phyloP scores from a whole-genome alignment of 2,113 vertebrate genomes.

The Stercorarius parasiticus region DNA sequence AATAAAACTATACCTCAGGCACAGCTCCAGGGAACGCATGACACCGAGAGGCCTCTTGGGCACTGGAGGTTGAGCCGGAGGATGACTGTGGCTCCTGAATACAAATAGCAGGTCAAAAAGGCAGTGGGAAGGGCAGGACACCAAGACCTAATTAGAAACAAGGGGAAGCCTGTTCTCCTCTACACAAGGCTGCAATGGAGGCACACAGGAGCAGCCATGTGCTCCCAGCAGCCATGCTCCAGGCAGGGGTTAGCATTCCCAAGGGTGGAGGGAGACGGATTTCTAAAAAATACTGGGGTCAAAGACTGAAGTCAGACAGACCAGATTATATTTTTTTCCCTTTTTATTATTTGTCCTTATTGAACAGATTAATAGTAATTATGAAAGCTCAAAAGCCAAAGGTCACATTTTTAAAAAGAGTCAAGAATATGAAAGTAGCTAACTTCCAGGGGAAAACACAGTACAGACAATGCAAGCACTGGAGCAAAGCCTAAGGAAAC shows the following conservation, averaged over 20 bases:
- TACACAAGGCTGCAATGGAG: neutral
- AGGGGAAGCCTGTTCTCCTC: neutral
- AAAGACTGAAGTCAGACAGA: neutral
- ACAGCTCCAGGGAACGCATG: neutral
- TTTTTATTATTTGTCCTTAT: neutral
- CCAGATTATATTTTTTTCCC: neutral
- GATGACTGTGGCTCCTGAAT: neutral
- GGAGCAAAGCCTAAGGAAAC: conserved; percentile 12
- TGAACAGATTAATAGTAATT: neutral
- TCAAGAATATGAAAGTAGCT: neutral
- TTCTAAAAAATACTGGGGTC: neutral
- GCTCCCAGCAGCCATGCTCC: neutral
- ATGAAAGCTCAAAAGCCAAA: neutral
- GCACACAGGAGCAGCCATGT: neutral
- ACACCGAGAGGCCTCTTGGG: neutral
- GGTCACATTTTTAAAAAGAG: neutral
- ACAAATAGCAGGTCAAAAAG: neutral
- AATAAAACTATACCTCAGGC: neutral
- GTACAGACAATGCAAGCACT: neutral
- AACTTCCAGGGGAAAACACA: neutral
- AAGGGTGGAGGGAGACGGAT: neutral
- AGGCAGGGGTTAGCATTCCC: neutral
- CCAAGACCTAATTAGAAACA: neutral
- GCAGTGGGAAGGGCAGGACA: neutral
- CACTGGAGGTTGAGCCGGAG: accelerated